Evolutionary conservation across 2,888 invertebrate species (phyloP), one percentile per base, ranked within the genome.

Genomic region (Drosophila dives): DNA sequence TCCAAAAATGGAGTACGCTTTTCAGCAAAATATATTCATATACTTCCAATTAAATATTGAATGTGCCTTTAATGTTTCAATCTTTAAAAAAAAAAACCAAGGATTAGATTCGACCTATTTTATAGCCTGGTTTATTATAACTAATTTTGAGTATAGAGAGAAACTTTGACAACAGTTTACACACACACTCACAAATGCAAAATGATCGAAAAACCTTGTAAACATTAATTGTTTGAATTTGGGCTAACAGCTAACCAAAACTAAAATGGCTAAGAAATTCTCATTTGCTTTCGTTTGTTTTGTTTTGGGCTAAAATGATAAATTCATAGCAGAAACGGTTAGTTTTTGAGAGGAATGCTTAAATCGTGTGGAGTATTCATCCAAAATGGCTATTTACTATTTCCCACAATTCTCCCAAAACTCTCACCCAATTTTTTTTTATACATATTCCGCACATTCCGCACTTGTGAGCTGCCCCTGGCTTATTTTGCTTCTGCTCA

Each of bases 1-100:
- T 70, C 59, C 56, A 70, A 72, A 72, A 69, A 64, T 81, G 62
- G 72, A 86, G 80, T 63, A 59, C 60, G 60, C 48, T 65, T 62
- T 67, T 56, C 12, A 23, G 45, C 45, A 15, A 23, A 7, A 45
- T 15, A 20, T 15, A 15, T 34, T 53, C 33, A 53, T n/a, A 53
- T 0, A 17, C 38, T 38, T 29, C 26, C n/a, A 15, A 38, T 34
- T 12, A 38, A 11, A n/a, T 8, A n/a, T 26, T 55, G 8, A 15
- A 55, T 12, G 55, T 8, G 1, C 36, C 17, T 38, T 38, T 38
- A 33, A 38, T 38, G 38, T n/a, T 5, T 7, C 36, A 12, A n/a
- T 26, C 26, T 38, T 20, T 12, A 42, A 38, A 34, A 34, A 23
- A 23, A 26, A 5, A 26, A 26, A 26, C 5, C 26, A 26, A 26